Conservation (phyloP, 2,113 vertebrate genomes). For the Alligator sinensis region DNA sequence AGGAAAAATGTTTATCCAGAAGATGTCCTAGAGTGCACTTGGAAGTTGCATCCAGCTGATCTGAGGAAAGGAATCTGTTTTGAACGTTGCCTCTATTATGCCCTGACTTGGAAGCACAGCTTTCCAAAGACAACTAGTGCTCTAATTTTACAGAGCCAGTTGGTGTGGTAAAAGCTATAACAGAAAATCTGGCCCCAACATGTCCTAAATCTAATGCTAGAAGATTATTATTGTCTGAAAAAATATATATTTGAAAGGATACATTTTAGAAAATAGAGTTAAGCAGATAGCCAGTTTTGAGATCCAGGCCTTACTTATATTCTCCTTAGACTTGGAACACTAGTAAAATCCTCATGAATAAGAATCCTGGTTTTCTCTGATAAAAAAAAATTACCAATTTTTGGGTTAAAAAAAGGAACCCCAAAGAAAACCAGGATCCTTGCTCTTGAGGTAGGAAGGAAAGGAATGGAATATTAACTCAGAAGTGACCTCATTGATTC, state of each 20-base stretch:
- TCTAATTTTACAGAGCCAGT: background rate
- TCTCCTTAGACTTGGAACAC: background rate
- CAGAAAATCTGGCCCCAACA: background rate
- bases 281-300: background rate
- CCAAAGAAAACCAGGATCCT: no score
- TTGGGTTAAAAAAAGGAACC: no score
- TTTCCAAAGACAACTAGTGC: background rate
- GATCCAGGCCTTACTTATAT: background rate
- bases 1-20: background rate
- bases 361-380: no score
- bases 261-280: background rate
- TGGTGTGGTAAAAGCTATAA: background rate
- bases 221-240: background rate
- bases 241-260: background rate
- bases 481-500: background rate
- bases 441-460: no score
- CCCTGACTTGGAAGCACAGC: background rate
- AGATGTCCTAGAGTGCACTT: background rate
- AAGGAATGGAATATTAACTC: background rate
- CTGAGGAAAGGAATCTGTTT: background rate
- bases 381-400: no score
- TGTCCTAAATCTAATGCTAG: background rate
- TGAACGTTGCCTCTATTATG: background rate
- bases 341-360: background rate
- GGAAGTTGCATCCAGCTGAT: background rate